phyloP scores from a whole-genome alignment of 2,888 invertebrate species.

The Ophion slaviceki region DNA sequence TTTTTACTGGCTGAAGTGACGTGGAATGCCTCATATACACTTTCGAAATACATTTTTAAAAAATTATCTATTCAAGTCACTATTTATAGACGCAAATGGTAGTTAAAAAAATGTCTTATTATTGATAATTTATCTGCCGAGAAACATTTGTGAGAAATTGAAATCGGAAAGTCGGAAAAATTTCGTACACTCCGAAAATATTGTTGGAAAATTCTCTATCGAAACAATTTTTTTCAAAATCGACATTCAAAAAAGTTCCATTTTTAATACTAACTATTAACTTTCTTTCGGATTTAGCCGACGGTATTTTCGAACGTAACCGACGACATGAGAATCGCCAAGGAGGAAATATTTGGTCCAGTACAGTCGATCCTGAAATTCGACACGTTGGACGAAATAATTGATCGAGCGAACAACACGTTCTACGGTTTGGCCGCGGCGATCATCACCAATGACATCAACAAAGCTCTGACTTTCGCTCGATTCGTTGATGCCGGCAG shows the following conservation, averaged over 20 bases:
- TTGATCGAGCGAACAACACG: conserved; percentile 87
- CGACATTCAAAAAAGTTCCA: conserved; percentile 1
- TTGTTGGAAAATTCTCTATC: too few relatives aligned
- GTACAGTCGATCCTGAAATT: conserved; percentile 88
- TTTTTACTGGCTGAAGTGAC: too few relatives aligned
- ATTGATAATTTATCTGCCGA: too few relatives aligned
- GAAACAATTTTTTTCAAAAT: too few relatives aligned
- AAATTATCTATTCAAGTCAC: too few relatives aligned
- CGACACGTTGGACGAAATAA: conserved; percentile 86
- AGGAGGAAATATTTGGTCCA: conserved; percentile 87
- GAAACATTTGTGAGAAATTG: too few relatives aligned
- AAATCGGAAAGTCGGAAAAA: too few relatives aligned
- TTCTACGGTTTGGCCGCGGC: conserved; percentile 88
- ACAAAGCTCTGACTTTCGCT: conserved; percentile 85
- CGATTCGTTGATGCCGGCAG: conserved; percentile 88
- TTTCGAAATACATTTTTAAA: too few relatives aligned
- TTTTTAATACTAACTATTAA: conserved; percentile 5
- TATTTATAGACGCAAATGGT: too few relatives aligned
- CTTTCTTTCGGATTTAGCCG: conserved; percentile 78
- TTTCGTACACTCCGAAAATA: too few relatives aligned
- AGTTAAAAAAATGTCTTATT: too few relatives aligned
- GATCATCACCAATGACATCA: conserved; percentile 87
- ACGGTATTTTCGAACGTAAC: conserved; percentile 85
- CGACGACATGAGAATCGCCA: conserved; percentile 85
- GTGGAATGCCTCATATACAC: too few relatives aligned